These are phyloP conservation scores for Cavia aperea DNA, from an alignment of 2,113 vertebrate genomes.

Conservation along the genomic window DNA sequence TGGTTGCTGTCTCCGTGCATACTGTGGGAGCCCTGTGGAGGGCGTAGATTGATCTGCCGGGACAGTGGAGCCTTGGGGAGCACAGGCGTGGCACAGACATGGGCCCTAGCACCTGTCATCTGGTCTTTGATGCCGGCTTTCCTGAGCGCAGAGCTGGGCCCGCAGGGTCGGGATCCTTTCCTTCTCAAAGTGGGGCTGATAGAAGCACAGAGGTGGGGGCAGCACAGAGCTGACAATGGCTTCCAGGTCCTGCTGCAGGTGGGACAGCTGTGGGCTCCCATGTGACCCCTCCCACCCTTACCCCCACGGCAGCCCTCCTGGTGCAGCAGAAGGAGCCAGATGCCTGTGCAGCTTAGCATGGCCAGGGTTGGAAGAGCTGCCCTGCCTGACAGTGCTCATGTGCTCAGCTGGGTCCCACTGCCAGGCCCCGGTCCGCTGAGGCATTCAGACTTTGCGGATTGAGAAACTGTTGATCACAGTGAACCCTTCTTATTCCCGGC, in stretches of 20 bases:
- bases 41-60: neutral
- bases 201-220: neutral
- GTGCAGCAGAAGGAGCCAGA: neutral
- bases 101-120: neutral
- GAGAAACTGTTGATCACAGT: neutral
- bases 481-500: fast-evolving
- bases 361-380: neutral
- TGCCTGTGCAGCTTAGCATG: neutral
- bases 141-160: neutral
- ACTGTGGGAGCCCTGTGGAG: neutral
- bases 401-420: fast-evolving
- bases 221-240: fast-evolving
- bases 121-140: neutral
- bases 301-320: neutral
- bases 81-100: fast-evolving
- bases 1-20: fast-evolving
- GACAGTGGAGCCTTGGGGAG: neutral
- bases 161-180: neutral
- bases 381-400: fast-evolving
- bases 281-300: neutral
- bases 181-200: fast-evolving
- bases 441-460: neutral
- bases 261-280: neutral
- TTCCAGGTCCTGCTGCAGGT: neutral
- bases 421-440: neutral